Evolutionary conservation across 2,797 vertebrate genomes (phyloP).

Genomic region (Harpagifer antarcticus): DNA sequence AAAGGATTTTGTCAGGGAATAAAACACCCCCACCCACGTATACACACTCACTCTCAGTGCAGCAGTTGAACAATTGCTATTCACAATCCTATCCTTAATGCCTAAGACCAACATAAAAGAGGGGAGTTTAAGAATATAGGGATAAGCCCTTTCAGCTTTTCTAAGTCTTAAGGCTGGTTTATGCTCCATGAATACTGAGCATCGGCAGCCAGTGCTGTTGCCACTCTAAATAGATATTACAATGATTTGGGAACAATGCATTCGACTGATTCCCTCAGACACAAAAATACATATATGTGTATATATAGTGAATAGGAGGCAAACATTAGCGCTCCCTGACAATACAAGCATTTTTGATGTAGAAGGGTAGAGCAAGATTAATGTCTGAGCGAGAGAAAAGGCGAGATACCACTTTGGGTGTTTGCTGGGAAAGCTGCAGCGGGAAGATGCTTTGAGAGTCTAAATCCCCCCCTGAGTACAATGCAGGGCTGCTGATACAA

Average conservation of each 20-base stretch:
- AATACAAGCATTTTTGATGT: conserved; percentile 85
- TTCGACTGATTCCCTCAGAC: conserved; percentile 85
- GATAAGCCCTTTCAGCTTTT: conserved; percentile 91
- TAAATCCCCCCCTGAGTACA: conserved; percentile 87
- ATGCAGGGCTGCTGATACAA: conserved; percentile 87
- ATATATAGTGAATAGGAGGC: conserved; percentile 85
- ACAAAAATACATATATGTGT: conserved; percentile 87
- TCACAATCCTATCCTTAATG: conserved; percentile 92
- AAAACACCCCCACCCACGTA: conserved; percentile 88
- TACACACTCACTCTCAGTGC: conserved; percentile 85
- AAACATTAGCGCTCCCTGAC: conserved; percentile 85
- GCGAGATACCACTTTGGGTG: conserved; percentile 86
- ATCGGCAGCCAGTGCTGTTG: conserved; percentile 86
- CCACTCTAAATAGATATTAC: conserved; percentile 92
- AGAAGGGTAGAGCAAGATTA: conserved; percentile 88
- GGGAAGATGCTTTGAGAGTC: conserved; percentile 87
- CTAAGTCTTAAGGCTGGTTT: conserved; percentile 90
- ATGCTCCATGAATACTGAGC: conserved; percentile 88
- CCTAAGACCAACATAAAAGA: conserved; percentile 91
- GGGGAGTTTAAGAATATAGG: conserved; percentile 90
- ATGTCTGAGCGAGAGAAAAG: conserved; percentile 86
- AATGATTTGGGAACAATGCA: conserved; percentile 90
- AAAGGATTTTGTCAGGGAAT: conserved; percentile 85
- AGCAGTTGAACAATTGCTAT: conserved; percentile 89
- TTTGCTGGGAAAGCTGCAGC: conserved; percentile 84